Evolutionary conservation across 37 sponge, comb jelly and placozoan species (phyloP).

Genomic region (Eunapius fragilis): DNA sequence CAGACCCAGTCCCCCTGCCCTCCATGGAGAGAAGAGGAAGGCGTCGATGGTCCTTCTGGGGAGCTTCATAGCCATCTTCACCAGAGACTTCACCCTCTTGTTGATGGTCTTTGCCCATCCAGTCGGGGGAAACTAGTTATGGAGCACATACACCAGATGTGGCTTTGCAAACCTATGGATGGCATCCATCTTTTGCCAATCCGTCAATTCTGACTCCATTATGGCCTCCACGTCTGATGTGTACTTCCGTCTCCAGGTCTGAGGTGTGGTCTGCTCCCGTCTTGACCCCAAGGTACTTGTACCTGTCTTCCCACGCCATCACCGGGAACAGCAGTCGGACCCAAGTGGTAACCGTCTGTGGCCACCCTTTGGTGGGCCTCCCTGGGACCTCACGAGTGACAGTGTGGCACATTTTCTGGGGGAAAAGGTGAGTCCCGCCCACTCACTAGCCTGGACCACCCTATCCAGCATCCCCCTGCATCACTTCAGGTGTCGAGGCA

Average conservation of each 20-base stretch:
- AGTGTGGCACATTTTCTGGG: constrained; percentile 35
- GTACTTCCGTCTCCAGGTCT: neutral
- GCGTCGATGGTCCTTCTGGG: constrained; percentile 11
- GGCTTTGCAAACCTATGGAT: no score
- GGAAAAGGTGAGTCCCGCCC: constrained; percentile 31
- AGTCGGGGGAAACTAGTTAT: no score
- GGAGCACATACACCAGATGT: no score
- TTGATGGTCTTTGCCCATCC: no score
- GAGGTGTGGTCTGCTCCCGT: neutral
- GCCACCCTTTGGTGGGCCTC: neutral
- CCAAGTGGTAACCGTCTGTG: neutral
- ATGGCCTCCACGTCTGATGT: neutral
- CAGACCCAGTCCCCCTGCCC: constrained; percentile 30
- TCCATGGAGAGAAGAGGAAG: constrained; percentile 8
- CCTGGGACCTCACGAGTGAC: neutral
- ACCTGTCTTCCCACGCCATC: constrained; percentile 2
- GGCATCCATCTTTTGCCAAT: constrained; percentile 68
- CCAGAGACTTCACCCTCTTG: neutral
- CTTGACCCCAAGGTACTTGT: constrained; percentile 32
- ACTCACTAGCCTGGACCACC: no score
- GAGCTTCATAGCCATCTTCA: constrained; percentile 7
- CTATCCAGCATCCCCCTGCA: no score
- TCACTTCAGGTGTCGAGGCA: no score
- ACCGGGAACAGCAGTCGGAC: neutral
- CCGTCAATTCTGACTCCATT: neutral